Evolutionary conservation across 2,113 vertebrate species (phyloP).

Genomic region (Trogon melanurus): DNA sequence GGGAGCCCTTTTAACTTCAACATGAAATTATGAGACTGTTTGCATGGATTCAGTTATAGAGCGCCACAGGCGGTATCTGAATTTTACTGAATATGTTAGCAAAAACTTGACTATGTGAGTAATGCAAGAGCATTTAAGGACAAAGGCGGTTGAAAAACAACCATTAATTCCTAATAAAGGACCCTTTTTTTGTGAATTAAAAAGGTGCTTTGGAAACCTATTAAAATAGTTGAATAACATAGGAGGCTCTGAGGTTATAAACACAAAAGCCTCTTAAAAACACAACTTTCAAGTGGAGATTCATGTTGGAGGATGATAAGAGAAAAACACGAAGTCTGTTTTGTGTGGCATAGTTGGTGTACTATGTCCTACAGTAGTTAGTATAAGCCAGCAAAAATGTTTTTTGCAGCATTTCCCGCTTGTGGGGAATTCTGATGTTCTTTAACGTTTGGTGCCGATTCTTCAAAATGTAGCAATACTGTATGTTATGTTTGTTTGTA

Average conservation of each 20-base stretch:
- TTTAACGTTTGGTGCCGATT: background rate
- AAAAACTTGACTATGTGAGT: background rate
- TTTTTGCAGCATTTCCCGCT: background rate
- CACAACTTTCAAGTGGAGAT: background rate
- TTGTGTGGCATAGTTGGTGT: background rate
- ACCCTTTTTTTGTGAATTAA: background rate
- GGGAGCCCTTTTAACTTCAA: background rate
- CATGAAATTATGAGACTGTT: background rate
- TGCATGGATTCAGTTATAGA: background rate
- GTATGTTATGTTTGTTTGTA: background rate
- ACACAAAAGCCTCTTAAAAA: background rate
- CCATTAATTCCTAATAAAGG: background rate
- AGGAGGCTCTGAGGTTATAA: background rate
- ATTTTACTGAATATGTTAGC: background rate
- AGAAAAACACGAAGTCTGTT: background rate
- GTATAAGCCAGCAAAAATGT: background rate
- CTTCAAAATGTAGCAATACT: background rate
- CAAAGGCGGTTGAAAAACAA: background rate
- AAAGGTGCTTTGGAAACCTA: background rate
- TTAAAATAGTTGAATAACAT: background rate
- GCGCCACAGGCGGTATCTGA: background rate
- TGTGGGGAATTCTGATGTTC: background rate
- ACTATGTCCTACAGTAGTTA: background rate
- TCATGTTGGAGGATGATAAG: background rate
- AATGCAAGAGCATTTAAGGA: background rate